Evolutionary conservation across 2,797 vertebrate species (phyloP).

Genomic region (Chromis chromis): DNA sequence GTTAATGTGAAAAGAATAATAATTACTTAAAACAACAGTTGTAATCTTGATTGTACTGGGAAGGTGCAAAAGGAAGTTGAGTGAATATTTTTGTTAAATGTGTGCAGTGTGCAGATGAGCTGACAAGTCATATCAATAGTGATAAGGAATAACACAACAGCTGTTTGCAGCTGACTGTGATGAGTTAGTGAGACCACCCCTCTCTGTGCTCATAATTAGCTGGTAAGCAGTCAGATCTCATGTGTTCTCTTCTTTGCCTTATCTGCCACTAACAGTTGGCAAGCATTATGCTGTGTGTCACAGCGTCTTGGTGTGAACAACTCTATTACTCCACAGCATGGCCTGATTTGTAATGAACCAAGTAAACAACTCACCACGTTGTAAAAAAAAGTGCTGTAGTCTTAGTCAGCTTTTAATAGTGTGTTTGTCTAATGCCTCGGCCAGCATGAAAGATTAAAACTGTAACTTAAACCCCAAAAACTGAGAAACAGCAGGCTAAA

Average conservation of each 20-base stretch:
- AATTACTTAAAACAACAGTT: not conserved
- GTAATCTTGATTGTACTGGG: constrained; percentile 1
- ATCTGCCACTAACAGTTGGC: constrained; percentile 76
- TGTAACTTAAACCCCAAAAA: constrained; percentile 9
- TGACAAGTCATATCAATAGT: constrained; percentile 42
- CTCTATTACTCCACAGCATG: constrained; percentile 37
- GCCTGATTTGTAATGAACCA: constrained; percentile 54
- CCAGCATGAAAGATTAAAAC: not conserved
- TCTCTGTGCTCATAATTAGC: constrained; percentile 54
- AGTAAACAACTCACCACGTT: constrained; percentile 27
- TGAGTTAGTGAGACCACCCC: constrained; percentile 39
- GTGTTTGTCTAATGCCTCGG: constrained; percentile 5
- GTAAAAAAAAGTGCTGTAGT: not conserved
- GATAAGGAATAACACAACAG: constrained; percentile 66
- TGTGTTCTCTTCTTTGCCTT: constrained; percentile 55
- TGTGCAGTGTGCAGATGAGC: constrained; percentile 37
- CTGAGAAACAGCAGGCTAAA: not conserved
- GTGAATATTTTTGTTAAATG: constrained; percentile 31
- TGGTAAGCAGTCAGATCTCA: constrained; percentile 49
- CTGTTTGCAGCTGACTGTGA: constrained; percentile 58
- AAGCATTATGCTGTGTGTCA: constrained; percentile 44
- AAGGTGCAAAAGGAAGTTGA: constrained; percentile 24
- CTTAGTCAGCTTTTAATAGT: not conserved
- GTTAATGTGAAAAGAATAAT: not conserved
- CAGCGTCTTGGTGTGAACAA: constrained; percentile 49